Evolutionary conservation across 1,140 invertebrate genomes (phyloP).

Genomic region (Sinonovacula constricta): DNA sequence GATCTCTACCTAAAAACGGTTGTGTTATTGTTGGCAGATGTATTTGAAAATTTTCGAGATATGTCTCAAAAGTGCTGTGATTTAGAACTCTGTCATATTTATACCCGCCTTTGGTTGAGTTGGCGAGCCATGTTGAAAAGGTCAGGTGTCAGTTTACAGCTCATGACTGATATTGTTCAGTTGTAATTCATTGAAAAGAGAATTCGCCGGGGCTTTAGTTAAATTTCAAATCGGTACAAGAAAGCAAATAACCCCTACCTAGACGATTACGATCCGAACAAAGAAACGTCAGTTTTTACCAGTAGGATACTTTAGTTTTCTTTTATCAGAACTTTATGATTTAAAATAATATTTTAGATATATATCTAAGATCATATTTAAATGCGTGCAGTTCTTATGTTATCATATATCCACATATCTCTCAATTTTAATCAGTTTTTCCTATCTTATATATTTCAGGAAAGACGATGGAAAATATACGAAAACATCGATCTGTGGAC

Average conservation of each 20-base stretch:
- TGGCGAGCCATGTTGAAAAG: too few species aligned
- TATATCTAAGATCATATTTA: too few species aligned
- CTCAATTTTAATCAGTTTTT: too few species aligned
- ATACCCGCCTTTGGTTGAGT: conserved; percentile 54
- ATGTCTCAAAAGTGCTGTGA: too few species aligned
- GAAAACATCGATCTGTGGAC: conserved; percentile 4
- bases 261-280: conserved; percentile 9
- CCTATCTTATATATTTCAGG: conserved; percentile 6
- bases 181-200: conserved; percentile 39
- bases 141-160: too few species aligned
- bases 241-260: conserved; percentile 48
- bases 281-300: conserved; percentile 26
- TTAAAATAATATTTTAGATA: too few species aligned
- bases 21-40: conserved; percentile 36
- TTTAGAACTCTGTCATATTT: conserved; percentile 33
- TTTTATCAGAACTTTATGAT: too few species aligned
- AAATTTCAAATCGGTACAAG: conserved; percentile 43
- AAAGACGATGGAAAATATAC: conserved; percentile 26
- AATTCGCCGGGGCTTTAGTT: conserved; percentile 33
- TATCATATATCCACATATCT: too few species aligned
- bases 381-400: too few species aligned
- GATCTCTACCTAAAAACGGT: conserved; percentile 30
- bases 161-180: conserved; percentile 44
- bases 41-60: conserved; percentile 46
- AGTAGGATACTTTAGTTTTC: too few species aligned